These are phyloP conservation scores for Triops cancriformis DNA, from an alignment of 1,140 invertebrate species.

Conservation along the genomic window DNA sequence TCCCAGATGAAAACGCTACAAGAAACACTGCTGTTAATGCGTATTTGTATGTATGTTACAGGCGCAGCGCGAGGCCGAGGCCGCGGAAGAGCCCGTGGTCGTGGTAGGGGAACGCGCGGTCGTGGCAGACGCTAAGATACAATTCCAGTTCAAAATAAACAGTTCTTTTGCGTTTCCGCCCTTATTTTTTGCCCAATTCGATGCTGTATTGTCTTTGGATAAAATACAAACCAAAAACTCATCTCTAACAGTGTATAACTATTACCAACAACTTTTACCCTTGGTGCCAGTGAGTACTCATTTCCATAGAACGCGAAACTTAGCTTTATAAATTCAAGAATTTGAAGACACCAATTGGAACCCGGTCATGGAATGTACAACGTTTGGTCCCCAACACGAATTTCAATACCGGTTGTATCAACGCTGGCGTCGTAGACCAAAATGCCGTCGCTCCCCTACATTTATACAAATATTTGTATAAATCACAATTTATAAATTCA, in stretches of 20 bases:
- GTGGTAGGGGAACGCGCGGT: background rate
- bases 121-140: constrained; percentile 16
- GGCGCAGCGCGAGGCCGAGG: background rate
- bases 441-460: constrained; percentile 5
- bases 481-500: background rate
- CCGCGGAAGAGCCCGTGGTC: background rate
- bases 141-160: background rate
- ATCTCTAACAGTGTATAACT: background rate
- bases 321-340: too few relatives aligned
- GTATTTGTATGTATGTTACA: background rate
- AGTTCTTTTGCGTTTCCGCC: background rate
- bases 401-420: background rate
- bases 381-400: background rate
- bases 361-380: background rate
- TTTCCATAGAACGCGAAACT: background rate
- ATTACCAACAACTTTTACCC: background rate
- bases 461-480: background rate
- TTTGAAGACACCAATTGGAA: too few relatives aligned
- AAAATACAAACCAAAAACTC: constrained; percentile 14
- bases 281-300: background rate
- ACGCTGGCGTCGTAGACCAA: background rate
- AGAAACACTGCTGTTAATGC: background rate
- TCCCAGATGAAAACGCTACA: too few relatives aligned
- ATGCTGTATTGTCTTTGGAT: constrained; percentile 8
- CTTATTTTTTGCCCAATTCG: background rate